These are phyloP conservation scores for Callipepla californica DNA, from an alignment of 2,113 vertebrate genomes.

Conservation along the genomic window DNA sequence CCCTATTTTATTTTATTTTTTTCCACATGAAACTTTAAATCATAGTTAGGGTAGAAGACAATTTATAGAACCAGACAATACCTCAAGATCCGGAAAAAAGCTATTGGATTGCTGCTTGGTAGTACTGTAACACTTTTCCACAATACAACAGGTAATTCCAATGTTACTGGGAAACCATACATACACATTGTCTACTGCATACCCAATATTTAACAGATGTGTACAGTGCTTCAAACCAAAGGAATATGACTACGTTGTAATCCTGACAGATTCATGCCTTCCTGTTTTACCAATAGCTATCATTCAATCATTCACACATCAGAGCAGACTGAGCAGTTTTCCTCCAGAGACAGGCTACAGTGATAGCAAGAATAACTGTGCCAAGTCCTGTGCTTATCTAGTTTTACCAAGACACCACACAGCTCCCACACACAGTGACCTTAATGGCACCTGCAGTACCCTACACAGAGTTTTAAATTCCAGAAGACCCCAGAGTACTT, in stretches of 20 bases:
- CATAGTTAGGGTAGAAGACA: not conserved
- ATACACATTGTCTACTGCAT: not conserved
- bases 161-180: not conserved
- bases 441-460: not conserved
- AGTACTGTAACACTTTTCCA: not conserved
- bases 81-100: not conserved
- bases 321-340: not conserved
- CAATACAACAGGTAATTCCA: not conserved
- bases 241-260: not conserved
- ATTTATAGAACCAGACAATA: not conserved
- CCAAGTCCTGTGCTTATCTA: too few relatives aligned
- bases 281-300: not conserved
- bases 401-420: too few relatives aligned
- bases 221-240: not conserved
- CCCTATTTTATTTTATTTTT: not conserved
- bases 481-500: not conserved
- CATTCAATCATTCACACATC: not conserved
- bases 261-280: not conserved
- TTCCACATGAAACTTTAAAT: not conserved
- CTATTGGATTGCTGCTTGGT: not conserved
- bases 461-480: not conserved
- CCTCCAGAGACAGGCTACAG: not conserved
- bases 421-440: not conserved
- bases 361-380: not conserved
- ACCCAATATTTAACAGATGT: not conserved